These are phyloP conservation scores for Podiceps cristatus DNA, from an alignment of 2,113 vertebrate species.

Conservation along the genomic window DNA sequence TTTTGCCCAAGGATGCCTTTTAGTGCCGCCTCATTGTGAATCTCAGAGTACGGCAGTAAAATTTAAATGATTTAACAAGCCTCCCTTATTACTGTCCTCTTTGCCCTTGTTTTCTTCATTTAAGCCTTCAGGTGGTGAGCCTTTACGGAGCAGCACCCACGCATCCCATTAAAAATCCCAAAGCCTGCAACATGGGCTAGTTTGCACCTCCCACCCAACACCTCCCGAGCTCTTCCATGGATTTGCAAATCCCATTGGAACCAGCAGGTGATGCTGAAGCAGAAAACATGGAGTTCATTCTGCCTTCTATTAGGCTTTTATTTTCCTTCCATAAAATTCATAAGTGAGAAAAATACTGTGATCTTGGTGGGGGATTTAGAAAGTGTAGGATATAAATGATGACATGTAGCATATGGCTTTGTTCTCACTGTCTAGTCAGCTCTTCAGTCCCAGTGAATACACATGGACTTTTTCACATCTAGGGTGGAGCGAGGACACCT, in stretches of 20 bases:
- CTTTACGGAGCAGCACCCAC: neutral
- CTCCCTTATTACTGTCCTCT: neutral
- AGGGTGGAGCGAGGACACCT: neutral
- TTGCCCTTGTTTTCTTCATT: neutral
- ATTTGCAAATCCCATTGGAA: constrained; percentile 45
- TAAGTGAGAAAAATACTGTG: neutral
- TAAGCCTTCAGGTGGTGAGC: neutral
- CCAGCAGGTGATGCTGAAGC: constrained; percentile 71
- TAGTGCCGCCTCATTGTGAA: neutral
- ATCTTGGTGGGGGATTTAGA: neutral
- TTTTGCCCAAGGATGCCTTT: neutral
- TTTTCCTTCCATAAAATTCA: neutral
- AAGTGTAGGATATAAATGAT: neutral
- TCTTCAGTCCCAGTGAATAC: neutral
- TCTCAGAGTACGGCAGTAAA: neutral
- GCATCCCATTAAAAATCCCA: neutral
- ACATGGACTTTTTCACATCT: neutral
- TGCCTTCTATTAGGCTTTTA: constrained; percentile 22
- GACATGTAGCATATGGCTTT: constrained; percentile 17
- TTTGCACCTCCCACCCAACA: neutral
- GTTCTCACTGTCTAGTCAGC: neutral
- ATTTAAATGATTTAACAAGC: neutral
- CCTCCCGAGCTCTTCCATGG: neutral
- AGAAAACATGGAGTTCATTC: constrained; percentile 38
- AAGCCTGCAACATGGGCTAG: neutral